These are phyloP conservation scores for Centropus unirufus DNA, from an alignment of 2,113 vertebrate genomes.

Conservation along the genomic window DNA sequence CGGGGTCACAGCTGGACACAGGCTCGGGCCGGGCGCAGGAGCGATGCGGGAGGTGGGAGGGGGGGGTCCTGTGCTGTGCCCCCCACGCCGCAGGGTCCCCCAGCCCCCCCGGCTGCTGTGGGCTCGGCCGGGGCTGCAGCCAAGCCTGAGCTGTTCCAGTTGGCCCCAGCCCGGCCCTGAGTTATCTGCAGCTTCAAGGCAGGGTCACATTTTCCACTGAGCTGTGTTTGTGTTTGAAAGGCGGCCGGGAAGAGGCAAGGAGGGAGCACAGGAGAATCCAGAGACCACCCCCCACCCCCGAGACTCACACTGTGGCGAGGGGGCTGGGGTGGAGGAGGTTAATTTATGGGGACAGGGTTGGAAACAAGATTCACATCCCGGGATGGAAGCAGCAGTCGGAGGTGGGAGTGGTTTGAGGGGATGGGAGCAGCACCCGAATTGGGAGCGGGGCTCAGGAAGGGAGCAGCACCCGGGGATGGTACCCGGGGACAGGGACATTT, in stretches of 20 bases:
- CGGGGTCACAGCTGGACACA: fast-evolving
- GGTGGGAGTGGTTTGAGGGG: no score
- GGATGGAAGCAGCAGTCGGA: background rate
- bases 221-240: background rate
- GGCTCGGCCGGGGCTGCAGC: background rate
- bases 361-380: background rate
- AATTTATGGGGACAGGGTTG: background rate
- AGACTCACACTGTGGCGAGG: background rate
- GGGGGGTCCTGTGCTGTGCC: background rate
- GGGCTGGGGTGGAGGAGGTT: background rate
- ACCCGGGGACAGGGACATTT: background rate
- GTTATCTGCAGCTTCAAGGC: background rate
- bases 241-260: background rate
- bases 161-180: background rate
- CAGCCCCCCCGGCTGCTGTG: background rate
- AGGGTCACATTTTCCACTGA: slow-evolving; percentile 46
- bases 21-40: background rate
- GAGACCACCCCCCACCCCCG: background rate
- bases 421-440: background rate
- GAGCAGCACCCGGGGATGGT: background rate
- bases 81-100: background rate
- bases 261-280: background rate
- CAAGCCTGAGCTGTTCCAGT: slow-evolving; percentile 26
- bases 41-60: background rate
- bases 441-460: background rate